Evolutionary conservation across 2,797 vertebrate species (phyloP).

Genomic region (Pelobates cultripes): DNA sequence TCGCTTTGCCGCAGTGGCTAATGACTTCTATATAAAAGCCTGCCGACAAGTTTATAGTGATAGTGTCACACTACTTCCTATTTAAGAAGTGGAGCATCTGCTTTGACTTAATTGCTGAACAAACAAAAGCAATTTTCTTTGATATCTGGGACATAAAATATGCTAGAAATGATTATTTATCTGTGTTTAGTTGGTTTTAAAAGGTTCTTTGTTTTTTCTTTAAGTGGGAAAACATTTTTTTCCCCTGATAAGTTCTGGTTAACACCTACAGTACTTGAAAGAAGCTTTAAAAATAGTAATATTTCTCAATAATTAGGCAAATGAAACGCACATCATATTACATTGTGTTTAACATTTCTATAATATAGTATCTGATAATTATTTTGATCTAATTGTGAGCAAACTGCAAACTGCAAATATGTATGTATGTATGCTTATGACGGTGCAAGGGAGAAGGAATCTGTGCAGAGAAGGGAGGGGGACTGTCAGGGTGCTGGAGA

Average conservation of each 20-base stretch:
- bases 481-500: too few relatives aligned
- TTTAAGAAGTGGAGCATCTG: conserved; percentile 56
- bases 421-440: too few relatives aligned
- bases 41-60: conserved; percentile 57
- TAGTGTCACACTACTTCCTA: conserved; percentile 45
- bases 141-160: conserved; percentile 52
- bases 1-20: conserved; percentile 48
- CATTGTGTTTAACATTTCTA: too few relatives aligned
- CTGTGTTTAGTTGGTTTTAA: conserved; percentile 1
- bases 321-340: too few relatives aligned
- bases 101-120: conserved; percentile 61
- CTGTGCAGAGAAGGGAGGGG: too few relatives aligned
- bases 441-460: too few relatives aligned
- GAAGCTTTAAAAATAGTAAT: background rate
- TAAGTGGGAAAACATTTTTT: background rate
- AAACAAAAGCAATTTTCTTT: conserved; percentile 57
- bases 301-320: too few relatives aligned
- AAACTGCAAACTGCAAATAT: too few relatives aligned
- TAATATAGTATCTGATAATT: too few relatives aligned
- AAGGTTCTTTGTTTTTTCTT: background rate
- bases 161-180: conserved; percentile 15
- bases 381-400: too few relatives aligned
- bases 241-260: background rate
- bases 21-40: conserved; percentile 62
- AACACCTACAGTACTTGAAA: background rate